Evolutionary conservation across 1,140 invertebrate genomes (phyloP).

Genomic region (Mya arenaria): DNA sequence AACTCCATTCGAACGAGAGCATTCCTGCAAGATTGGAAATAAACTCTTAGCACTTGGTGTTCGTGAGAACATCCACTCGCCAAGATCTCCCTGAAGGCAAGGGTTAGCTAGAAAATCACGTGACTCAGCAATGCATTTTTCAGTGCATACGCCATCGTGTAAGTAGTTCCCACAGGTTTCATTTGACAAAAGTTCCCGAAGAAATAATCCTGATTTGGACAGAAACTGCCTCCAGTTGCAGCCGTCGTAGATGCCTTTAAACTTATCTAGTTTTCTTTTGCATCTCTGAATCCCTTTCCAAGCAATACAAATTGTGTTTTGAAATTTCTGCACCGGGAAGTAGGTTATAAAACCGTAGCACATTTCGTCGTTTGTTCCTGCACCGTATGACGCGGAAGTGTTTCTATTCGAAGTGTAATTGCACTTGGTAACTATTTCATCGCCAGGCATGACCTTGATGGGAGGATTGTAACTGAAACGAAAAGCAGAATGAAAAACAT

Average conservation of each 20-base stretch:
- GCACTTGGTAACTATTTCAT: conserved; percentile 65
- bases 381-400: conserved; percentile 52
- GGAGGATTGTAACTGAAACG: conserved; percentile 61
- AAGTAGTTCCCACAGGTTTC: conserved; percentile 26
- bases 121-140: conserved; percentile 50
- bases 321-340: conserved; percentile 49
- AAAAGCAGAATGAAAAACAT: not conserved
- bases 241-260: conserved; percentile 22
- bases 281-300: conserved; percentile 48
- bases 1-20: too few relatives aligned
- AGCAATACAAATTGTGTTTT: not conserved
- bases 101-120: conserved; percentile 45
- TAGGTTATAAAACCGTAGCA: conserved; percentile 66
- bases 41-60: too few relatives aligned
- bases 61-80: too few relatives aligned
- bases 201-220: not conserved
- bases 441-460: conserved; percentile 60
- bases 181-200: not conserved
- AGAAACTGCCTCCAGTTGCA: conserved; percentile 47
- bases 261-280: conserved; percentile 19
- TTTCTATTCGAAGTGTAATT: conserved; percentile 48
- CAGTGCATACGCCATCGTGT: conserved; percentile 13
- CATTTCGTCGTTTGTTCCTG: conserved; percentile 68
- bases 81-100: conserved; percentile 61
- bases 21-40: too few relatives aligned